phyloP scores from a whole-genome alignment of 2,888 invertebrate genomes.

The Corbicula japonica region DNA sequence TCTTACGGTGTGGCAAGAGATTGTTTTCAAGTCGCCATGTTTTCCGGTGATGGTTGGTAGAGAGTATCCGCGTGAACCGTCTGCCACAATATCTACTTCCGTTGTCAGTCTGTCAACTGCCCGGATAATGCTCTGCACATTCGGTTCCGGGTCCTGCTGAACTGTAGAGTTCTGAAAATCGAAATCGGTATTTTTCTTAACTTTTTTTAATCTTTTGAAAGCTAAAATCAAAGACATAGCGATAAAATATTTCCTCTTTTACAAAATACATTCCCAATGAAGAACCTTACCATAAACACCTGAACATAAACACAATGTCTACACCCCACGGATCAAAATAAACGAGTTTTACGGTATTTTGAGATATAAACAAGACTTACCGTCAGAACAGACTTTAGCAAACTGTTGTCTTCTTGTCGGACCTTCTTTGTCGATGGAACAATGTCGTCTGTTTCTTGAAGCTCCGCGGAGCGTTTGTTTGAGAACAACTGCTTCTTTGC shows the following conservation, averaged over 20 bases:
- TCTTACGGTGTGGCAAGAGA: conserved; percentile 61
- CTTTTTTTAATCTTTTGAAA: too few species aligned
- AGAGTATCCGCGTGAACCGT: conserved; percentile 59
- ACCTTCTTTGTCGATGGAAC: conserved; percentile 40
- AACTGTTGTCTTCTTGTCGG: conserved; percentile 30
- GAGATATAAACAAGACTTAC: conserved; percentile 28
- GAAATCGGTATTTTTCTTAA: too few species aligned
- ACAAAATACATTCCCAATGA: too few species aligned
- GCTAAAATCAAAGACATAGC: too few species aligned
- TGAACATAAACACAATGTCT: too few species aligned
- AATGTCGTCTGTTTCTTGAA: conserved; percentile 28
- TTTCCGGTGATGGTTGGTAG: conserved; percentile 65
- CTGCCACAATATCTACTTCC: conserved; percentile 60
- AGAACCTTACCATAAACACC: too few species aligned
- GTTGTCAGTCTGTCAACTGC: conserved; percentile 59
- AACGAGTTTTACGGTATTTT: too few species aligned
- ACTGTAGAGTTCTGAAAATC: conserved; percentile 21
- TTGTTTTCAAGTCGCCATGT: conserved; percentile 60
- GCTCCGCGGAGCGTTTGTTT: conserved; percentile 37
- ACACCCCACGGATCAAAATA: too few species aligned
- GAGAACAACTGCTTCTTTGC: conserved; percentile 46
- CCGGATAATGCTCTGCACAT: conserved; percentile 35
- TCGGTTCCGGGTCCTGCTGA: background rate
- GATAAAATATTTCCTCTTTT: too few species aligned
- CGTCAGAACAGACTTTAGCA: conserved; percentile 32